These are phyloP conservation scores for Leucophenga maculata DNA, from an alignment of 2,888 invertebrate genomes.

Conservation along the genomic window DNA sequence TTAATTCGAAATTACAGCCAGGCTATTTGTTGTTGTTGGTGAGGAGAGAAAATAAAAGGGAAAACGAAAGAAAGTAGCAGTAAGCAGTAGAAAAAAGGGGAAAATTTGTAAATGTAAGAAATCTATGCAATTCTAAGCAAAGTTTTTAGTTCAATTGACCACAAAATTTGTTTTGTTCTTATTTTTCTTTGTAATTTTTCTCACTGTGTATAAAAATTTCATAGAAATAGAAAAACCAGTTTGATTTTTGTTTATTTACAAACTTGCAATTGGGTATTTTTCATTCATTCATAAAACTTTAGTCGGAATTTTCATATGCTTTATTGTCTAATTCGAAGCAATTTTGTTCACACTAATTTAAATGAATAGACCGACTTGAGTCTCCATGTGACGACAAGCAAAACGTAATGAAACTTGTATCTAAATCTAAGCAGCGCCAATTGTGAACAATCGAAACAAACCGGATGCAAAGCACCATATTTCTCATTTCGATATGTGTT, in stretches of 20 bases:
- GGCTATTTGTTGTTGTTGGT: too few species aligned
- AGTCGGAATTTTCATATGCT: conserved; percentile 41
- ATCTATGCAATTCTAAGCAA: too few species aligned
- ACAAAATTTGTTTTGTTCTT: conserved; percentile 2
- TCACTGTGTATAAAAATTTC: not conserved
- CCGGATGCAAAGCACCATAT: conserved; percentile 10
- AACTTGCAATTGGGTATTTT: not conserved
- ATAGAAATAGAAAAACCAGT: not conserved
- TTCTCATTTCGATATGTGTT: too few species aligned
- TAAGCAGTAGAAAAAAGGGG: too few species aligned
- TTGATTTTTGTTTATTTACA: not conserved
- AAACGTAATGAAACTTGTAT: not conserved
- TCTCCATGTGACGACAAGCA: conserved; percentile 14
- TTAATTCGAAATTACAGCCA: too few species aligned
- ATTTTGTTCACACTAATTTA: not conserved
- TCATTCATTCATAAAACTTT: conserved; percentile 35
- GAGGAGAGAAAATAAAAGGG: too few species aligned
- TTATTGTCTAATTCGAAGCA: conserved; percentile 38
- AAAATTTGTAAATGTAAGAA: too few species aligned
- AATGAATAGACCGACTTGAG: not conserved
- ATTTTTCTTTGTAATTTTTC: too few species aligned
- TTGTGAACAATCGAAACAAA: not conserved
- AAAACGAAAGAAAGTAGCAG: too few species aligned
- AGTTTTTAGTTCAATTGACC: too few species aligned
- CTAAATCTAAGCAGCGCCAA: not conserved